Percentiles rank a stretch among this genome's conserved stretches.
These are phyloP conservation scores for Cyclura pinguis DNA, from an alignment of 2,797 vertebrate genomes.

Conservation along the genomic window DNA sequence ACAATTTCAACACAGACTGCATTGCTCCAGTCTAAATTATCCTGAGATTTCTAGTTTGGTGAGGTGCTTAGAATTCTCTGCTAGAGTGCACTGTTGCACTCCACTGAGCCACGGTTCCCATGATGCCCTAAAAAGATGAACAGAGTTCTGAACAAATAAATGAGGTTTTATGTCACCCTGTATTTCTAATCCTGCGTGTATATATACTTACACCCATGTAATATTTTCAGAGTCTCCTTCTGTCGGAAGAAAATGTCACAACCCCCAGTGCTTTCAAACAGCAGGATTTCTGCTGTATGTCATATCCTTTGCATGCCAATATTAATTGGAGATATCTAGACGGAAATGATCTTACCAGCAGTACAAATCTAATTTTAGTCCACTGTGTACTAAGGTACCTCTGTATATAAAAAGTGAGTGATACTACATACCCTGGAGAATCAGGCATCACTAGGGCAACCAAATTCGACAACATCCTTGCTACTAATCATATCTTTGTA, in stretches of 20 bases:
- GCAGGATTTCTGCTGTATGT: not conserved
- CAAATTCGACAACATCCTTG: constrained; percentile 37
- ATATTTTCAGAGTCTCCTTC: not conserved
- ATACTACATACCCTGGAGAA: constrained; percentile 5
- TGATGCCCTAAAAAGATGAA: too few species aligned
- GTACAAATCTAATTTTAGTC: constrained; percentile 37
- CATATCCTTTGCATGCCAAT: not conserved
- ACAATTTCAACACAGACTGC: too few species aligned
- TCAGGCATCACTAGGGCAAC: constrained; percentile 62
- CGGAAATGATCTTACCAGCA: constrained; percentile 8
- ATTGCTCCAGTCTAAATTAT: too few species aligned
- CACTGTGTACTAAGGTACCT: constrained; percentile 22
- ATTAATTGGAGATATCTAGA: constrained; percentile 1
- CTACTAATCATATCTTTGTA: constrained; percentile 17
- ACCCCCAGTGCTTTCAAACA: not conserved
- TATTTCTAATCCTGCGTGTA: not conserved
- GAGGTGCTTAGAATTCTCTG: too few species aligned
- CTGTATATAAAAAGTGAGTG: not conserved
- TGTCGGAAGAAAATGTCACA: not conserved
- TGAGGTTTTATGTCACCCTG: not conserved
- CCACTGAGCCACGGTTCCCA: too few species aligned
- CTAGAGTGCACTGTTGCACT: too few species aligned
- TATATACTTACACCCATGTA: not conserved
- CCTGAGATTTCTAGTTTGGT: too few species aligned
- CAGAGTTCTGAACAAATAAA: not conserved